Evolutionary conservation across 2,888 invertebrate species (phyloP), one percentile per base, ranked within the genome.

Genomic region (Itoplectis maculator): DNA sequence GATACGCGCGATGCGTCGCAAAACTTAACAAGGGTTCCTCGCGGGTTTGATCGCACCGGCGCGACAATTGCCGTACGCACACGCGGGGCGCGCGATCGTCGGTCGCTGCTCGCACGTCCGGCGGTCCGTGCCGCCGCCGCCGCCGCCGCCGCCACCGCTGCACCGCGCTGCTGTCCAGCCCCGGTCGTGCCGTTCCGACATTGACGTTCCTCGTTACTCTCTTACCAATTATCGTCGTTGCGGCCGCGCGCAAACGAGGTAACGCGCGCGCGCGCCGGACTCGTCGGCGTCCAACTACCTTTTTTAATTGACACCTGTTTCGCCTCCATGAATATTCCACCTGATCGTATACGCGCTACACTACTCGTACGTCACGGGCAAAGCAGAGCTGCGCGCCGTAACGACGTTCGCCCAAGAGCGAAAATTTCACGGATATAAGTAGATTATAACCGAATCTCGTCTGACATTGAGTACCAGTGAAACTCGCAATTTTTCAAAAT

Each of bases 261-360:
- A 69, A 73, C 68, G 72, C 69, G 72, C 29, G n/a, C n/a, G n/a
- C n/a, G n/a, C n/a, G n/a, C 73, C 51, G 70, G 59, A 72, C 73
- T 79, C 63, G 35, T 45, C 37, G 70, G 75, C 70, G 47, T 63
- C 70, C 69, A 78, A 74, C 75, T 51, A 69, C 72, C 75, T 80
- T 80, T 79, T 80, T 83, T 83, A 78, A 81, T 81, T 75, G 78
- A 76, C 83, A 83, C 83, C 81, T 81, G 83, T 75, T 81, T 81
- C 82, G 75, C 61, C 37, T 51, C 61, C 75, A 75, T 75, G 66
- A 70, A 78, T 70, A 81, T 76, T 76, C 66, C 76, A 70, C 70
- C 72, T 76, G 78, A 72, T 72, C 51, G 70, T 72, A n/a, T n/a
- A 56, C 35, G 11, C 35, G 29, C 37, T 63, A 54, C 68, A 23